Base-by-base conservation (phyloP, 2,888 invertebrate species). In the Hirudinaria manillensis region DNA sequence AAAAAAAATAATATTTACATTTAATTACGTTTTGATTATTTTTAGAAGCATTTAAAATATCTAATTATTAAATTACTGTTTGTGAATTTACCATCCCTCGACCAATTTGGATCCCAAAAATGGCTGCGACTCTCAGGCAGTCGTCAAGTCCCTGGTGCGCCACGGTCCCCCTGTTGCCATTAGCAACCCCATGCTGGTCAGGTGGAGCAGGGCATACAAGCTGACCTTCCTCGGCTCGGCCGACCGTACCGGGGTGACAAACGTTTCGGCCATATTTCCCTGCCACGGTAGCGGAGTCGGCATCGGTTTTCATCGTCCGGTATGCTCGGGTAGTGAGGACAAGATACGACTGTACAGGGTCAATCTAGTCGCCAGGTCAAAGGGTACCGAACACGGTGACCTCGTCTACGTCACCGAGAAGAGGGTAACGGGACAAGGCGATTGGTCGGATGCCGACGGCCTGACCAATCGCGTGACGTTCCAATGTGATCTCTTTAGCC, bases 381-480 rank as follows among this genome's bases (percentile, higher is more conserved):
- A 61, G 24, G 24, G 24, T n/a, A 27, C 19, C 1, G 21, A 61
- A 29, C 29, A 61, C 1, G 24, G 24, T 19, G 29, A 61, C 24
- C 61, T 61, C 29, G 61, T 61, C 24, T 61, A 61, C 61, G 61
- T 61, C 24, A 29, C 61, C 13, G 61, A 61, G 29, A 61, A 61
- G 61, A 61, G 61, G 13, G 24, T 29, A 24, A 29, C 6, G 6
- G 24, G 24, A 19, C 24, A 27, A 1, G 61, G 21, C 24, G 24
- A 61, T 24, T 29, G 24, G 29, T 27, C 61, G 24, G 24, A 3
- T 13, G 24, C 29, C 21, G 68, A 29, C 3, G 68, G 27, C 68
- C 13, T 29, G 34, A 68, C n/a, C 21, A n/a, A 24, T 34, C 68
- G 19, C 36, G 68, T 68, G 32, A 32, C 68, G n/a, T 68, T 68